Conservation (phyloP, 2,888 invertebrate genomes). For the Himalopsyche tibetana region DNA sequence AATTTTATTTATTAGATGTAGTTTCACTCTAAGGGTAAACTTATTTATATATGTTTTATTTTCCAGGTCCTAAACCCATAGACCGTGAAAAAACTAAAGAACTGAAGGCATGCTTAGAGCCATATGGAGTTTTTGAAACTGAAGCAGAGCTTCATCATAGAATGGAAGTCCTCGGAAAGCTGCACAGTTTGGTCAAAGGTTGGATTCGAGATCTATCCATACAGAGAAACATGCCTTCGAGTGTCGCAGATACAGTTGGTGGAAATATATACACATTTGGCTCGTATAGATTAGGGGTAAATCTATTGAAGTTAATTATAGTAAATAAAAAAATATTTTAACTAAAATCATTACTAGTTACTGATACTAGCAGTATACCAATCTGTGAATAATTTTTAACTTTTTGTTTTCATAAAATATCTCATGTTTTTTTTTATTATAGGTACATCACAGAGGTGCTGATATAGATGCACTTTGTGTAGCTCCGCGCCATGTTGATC, state of each 20-base stretch:
- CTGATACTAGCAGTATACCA: too few species aligned
- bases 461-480: conserved; percentile 99
- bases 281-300: conserved; percentile 93
- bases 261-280: conserved; percentile 99
- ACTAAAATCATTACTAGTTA: too few species aligned
- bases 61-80: conserved; percentile 83
- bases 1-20: too few species aligned
- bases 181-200: conserved; percentile 93
- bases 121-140: conserved; percentile 93
- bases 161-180: conserved; percentile 88
- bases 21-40: not conserved
- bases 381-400: conserved; percentile 23
- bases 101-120: conserved; percentile 86
- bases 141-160: conserved; percentile 94
- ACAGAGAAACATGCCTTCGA: conserved; percentile 93
- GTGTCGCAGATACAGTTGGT: conserved; percentile 92
- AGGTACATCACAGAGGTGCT: conserved; percentile 96
- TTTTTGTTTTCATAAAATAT: not conserved
- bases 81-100: conserved; percentile 87
- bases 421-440: conserved; percentile 61
- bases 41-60: not conserved
- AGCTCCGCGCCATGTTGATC: conserved; percentile 95
- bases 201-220: conserved; percentile 96
- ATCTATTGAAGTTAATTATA: conserved; percentile 66
- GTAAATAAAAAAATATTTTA: too few species aligned